Evolutionary conservation across 2,888 invertebrate species (phyloP).

Genomic region (Tholera decimalis): DNA sequence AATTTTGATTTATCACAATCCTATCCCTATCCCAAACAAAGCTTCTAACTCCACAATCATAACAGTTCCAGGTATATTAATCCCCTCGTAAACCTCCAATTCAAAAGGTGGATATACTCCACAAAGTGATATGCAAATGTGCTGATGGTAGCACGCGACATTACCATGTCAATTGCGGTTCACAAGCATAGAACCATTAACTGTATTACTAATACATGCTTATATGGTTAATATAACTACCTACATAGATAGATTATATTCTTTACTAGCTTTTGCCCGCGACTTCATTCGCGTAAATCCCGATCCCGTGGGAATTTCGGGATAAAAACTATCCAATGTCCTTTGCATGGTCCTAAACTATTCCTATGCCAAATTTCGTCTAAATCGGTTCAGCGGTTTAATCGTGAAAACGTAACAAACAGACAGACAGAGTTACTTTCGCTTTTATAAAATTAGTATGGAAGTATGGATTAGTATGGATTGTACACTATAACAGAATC

Average conservation of each 20-base stretch:
- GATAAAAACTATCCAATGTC: neutral
- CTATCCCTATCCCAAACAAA: neutral
- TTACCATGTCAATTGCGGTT: slow-evolving; percentile 57
- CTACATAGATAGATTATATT: neutral
- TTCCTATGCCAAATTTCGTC: no score
- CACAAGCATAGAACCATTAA: slow-evolving; percentile 35
- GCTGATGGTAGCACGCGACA: slow-evolving; percentile 45
- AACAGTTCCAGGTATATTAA: slow-evolving; percentile 6
- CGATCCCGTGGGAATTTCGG: no score
- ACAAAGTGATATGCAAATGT: slow-evolving; percentile 61
- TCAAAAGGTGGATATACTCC: slow-evolving; percentile 38
- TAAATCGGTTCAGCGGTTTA: no score
- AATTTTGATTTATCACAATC: no score
- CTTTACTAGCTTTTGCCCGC: no score
- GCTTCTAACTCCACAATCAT: neutral
- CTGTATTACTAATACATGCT: slow-evolving; percentile 32
- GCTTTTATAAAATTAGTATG: no score
- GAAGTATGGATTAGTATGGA: no score
- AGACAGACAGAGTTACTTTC: no score
- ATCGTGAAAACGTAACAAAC: no score
- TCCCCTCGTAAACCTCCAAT: slow-evolving; percentile 24
- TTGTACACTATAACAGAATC: no score
- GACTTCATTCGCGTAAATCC: no score
- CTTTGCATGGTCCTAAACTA: no score
- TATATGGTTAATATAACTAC: slow-evolving; percentile 3